Evolutionary conservation across 2,888 invertebrate genomes (phyloP).

Genomic region (Macrophya annulata): DNA sequence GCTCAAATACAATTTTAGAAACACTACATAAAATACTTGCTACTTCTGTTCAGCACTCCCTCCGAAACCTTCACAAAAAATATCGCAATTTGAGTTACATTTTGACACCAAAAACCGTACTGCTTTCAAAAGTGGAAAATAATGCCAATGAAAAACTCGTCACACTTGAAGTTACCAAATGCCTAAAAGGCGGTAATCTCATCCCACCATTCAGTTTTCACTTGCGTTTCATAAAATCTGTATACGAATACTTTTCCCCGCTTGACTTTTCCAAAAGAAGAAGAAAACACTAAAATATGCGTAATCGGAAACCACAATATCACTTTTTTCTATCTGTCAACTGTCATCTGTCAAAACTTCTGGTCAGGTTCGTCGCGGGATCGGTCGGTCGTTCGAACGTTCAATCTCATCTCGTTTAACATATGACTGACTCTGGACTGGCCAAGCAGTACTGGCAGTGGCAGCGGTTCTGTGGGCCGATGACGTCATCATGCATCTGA

Average conservation of each 20-base stretch:
- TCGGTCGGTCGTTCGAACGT: slow-evolving; percentile 53
- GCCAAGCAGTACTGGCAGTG: slow-evolving; percentile 36
- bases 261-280: neutral
- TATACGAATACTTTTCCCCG: neutral
- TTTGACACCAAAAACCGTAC: slow-evolving; percentile 18
- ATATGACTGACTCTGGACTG: slow-evolving; percentile 66
- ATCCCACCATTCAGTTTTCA: neutral
- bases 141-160: neutral
- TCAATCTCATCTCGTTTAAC: slow-evolving; percentile 59
- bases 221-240: neutral
- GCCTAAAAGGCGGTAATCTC: neutral
- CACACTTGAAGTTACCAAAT: neutral
- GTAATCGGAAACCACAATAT: neutral
- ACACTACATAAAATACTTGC: neutral
- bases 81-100: slow-evolving; percentile 19
- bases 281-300: neutral
- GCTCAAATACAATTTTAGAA: slow-evolving; percentile 39
- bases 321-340: slow-evolving; percentile 33
- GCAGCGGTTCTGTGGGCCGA: slow-evolving; percentile 57
- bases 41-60: neutral
- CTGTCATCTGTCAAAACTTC: slow-evolving; percentile 34
- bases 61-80: neutral
- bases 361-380: slow-evolving; percentile 31
- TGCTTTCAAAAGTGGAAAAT: neutral
- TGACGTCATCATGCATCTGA: slow-evolving; percentile 74